Evolutionary conservation across 2,888 invertebrate species (phyloP), one percentile per base, ranked within the genome.

Genomic region (Spialia ferax): DNA sequence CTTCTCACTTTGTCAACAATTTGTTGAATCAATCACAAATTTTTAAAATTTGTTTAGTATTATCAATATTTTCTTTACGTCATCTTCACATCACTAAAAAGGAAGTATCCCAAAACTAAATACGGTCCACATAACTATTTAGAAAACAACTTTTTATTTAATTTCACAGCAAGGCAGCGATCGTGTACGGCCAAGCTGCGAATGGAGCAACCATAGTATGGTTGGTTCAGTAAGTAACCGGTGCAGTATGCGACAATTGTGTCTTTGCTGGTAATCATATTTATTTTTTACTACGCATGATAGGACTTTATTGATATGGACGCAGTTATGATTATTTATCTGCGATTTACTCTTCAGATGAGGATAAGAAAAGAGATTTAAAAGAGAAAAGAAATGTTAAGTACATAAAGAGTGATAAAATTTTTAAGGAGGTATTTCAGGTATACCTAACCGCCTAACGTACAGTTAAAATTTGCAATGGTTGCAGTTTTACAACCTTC

Each of bases 1-100:
- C 7, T n/a, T 26, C 6, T 55, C 26, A 63, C 61, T 50, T 50
- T 18, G 20, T 62, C 56, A 35, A 35, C 20, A 22, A 35, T 62
- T 18, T 32, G 38, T 26, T 7, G 38, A 42, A 38, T 26, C 7
- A 52, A 23, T 11, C 61, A 62, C 35, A 45, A 59, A 45, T 23
- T 10, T 26, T 18, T n/a, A 10, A 8, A n/a, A 26, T 0, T 26
- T 29, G 2, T 45, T 42, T 4, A 10, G 11, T n/a, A 32, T 5
- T 42, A n/a, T 42, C 15, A n/a, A n/a, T n/a, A 38, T 42, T 15
- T 18, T 18, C 18, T 59, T 2, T 59, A 23, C 29, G 20, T 48
- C 48, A 61, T 48, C 6, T 29, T 32, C 20, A 18, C 20, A 32
- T 29, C 48, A 61, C 18, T 13, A 23, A 42, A 23, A n/a, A 5